Percentiles rank a stretch among this genome's conserved stretches.
These are phyloP conservation scores for Prietella phreatophila DNA, from an alignment of 2,113 vertebrate species.

Conservation along the genomic window DNA sequence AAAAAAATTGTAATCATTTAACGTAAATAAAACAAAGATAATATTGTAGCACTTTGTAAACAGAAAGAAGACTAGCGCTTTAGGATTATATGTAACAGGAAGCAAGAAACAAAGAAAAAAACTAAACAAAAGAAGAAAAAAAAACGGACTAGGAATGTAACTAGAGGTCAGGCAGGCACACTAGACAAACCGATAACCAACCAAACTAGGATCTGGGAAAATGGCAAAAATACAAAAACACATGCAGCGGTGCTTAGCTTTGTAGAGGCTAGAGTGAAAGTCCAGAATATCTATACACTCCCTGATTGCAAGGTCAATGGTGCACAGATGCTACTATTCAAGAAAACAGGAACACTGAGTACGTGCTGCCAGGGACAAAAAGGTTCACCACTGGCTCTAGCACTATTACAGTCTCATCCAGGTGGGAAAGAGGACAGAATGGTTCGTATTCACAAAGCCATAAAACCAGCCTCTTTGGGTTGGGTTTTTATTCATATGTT, in stretches of 20 bases:
- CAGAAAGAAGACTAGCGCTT: neutral
- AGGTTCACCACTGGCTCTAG: neutral
- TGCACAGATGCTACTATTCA: neutral
- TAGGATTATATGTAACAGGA: neutral
- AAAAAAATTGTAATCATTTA: neutral
- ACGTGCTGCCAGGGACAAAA: neutral
- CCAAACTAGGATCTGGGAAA: neutral
- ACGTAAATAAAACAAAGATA: neutral
- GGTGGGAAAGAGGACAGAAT: neutral
- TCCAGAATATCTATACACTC: neutral
- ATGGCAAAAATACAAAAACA: neutral
- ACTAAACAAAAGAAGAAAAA: neutral
- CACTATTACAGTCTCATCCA: neutral
- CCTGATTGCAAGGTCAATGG: neutral
- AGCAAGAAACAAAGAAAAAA: neutral
- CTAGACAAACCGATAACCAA: neutral
- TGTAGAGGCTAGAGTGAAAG: neutral
- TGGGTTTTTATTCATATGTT: neutral
- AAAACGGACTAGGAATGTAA: neutral
- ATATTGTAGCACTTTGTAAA: neutral
- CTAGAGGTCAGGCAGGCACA: neutral
- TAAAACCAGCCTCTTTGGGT: neutral
- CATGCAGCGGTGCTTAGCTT: neutral
- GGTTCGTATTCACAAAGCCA: neutral
- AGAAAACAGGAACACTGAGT: neutral